Base-by-base conservation (phyloP, 2,888 invertebrate species). In the Dermolepida albohirtum region DNA sequence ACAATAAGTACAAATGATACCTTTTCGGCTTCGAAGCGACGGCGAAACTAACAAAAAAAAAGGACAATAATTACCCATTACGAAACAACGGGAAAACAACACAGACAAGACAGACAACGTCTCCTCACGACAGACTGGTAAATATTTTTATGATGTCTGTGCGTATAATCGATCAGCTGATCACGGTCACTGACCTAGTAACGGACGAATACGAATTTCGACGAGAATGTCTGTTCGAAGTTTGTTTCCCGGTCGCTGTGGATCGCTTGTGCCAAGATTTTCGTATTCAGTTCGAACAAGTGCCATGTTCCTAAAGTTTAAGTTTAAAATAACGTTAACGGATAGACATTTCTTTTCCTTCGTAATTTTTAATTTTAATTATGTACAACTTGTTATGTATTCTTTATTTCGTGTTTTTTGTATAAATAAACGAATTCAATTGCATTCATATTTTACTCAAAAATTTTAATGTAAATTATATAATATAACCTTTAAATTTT, bases 121-220 rank as follows among this genome's bases (percentile, higher is more conserved):
- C 64, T 41, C 51, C 17, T 34, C 59, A 59, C 68, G 49, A 64
- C 66, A 66, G 65, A 66, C 65, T 43, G 39, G 55, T 66, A 66
- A 66, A 57, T 50, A 66, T 70, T 71, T 69, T 43, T 43, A 41
- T 43, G 59, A 59, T 59, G 59, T 51, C 65, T 54, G 72, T 40
- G 68, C 69, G 67, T 70, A 72, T 68, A 67, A 66, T 64, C 57
- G 64, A 73, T 73, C 75, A 75, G 75, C 75, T 75, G 75, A 75
- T 73, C 44, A 69, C 69, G 73, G 73, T 72, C 74, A 74, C 67
- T 75, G 71, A 74, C 75, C 74, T 69, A 75, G 59, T 74, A 68
- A 66, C 73, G 73, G 64, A 44, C 44, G 44, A 8, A n/a, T 11
- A 44, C 59, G 59, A 59, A 17, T 29, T 27, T 12, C 27, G 44